Base-by-base conservation (phyloP, 2,797 vertebrate species). In the Acipenser oxyrinchus region DNA sequence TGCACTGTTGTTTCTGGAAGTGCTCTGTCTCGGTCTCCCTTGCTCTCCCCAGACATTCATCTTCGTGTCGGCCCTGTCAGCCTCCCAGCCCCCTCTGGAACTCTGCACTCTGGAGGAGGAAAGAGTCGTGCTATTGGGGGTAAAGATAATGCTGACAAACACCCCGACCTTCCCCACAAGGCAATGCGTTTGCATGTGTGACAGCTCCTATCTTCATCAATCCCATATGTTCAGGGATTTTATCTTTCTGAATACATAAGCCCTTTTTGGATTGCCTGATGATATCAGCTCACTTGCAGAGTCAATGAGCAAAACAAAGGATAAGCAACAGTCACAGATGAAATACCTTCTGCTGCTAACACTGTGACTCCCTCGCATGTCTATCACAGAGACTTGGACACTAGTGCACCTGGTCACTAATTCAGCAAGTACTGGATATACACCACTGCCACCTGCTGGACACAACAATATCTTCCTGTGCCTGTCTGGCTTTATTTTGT, bases 251-350 rank as follows among this genome's bases (percentile, higher is more conserved):
- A 68, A 63, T 66, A 71, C 66, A 55, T 71, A 74, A 66, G 74
- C 71, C 68, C 73, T 71, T 66, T 68, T 72, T 75, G 70, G 73
- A 74, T 70, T 66, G 65, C 75, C 72, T 76, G 75, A 37, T 37
- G 23, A 1, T 23, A 23, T 23, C 23, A 23, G 23, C 23, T 23
- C 23, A 23, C 23, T 3, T 23, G 23, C 23, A 23, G 23, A 23
- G 23, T 23, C 23, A 1, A 37, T 4, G 23, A 37, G 23, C 23
- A 37, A 37, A 37, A 37, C 23, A 37, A 37, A 37, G 4, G 2
- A 1, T 23, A 23, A 23, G 23, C 23, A 1, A 37, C 23, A 37
- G 23, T 37, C 3, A 37, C 71, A 62, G 74, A 76, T 70, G 57
- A 53, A 58, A 55, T 62, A 10, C 7, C n/a, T 13, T 64, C 13